Evolutionary conservation across 2,888 invertebrate genomes (phyloP), one percentile per base, ranked within the genome.

Genomic region (Andrena flavipes): DNA sequence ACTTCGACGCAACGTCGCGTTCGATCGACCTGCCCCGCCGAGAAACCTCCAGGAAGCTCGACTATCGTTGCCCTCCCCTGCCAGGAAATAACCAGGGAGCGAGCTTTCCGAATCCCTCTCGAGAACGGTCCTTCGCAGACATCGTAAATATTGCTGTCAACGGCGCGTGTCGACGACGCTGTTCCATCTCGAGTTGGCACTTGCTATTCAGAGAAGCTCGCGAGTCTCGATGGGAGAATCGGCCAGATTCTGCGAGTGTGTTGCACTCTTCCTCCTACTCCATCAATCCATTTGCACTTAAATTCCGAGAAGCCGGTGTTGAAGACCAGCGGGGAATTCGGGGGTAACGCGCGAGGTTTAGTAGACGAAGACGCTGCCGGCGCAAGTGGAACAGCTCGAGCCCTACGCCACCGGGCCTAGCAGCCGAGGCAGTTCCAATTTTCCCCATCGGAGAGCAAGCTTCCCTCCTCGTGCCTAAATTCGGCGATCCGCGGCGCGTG

Each of bases 11-110:
- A 71, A 23, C 56, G 54, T 26, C 70, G 67, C 67, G 62, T 68
- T 82, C 82, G 82, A 81, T 76, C 75, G 76, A 72, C 67, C 76
- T 68, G 81, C 68, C 60, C 56, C 48, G 2, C 2, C 73, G 56
- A 73, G 67, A 65, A 65, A 56, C 59, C 54, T 1, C 42, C 4
- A 0, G 5, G 16, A 42, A 42, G 42, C 42, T 42, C 42, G 16
- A 5, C 42, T 42, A 42, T 42, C 42, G 42, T 42, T 16, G 16
- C 1, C 42, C 42, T 16, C 42, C 42, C 42, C 16, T 42, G 42
- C 65, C 10, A 65, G 5, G 54, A 26, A 13, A 26, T 10, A 10
- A 56, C 23, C 20, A 26, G 10, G 26, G 23, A 30, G 59, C n/a
- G 42, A 42, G 26, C 59, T n/a, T 29, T 54, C 51, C 6, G n/a